Evolutionary conservation across 1,140 invertebrate species (phyloP), one percentile per base, ranked within the genome.

Genomic region (Mylabris phalerata): DNA sequence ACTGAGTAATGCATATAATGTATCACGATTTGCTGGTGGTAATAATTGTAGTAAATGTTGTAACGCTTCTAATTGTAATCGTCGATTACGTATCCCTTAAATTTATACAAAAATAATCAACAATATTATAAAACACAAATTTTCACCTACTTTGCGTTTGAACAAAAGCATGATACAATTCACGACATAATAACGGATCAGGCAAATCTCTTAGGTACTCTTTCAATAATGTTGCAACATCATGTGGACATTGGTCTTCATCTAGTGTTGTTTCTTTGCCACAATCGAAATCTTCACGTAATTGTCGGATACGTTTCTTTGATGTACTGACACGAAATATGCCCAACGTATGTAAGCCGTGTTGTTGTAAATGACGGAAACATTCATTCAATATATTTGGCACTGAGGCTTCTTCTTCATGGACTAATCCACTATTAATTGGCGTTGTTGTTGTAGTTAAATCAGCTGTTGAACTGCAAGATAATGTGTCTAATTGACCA

Each of bases 201-300:
- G 94, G 93, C 43, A 98, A 77, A 73, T 97, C 94, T 26, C 94
- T 80, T 62, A 97, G 86, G 76, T 89, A 96, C 72, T 97, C 93
- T 72, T 98, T 98, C 1, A 97, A 78, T 19, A 98, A 77, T 0
- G 92, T 90, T 3, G 92, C 93, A 13, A 97, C 90, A 71, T 98
- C 94, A 71, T 96, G 93, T 0, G 92, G 91, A 77, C 90, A 92
- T 61, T 88, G 86, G 43, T 92, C 87, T 4, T 85, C 78, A 32
- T 87, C 86, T 63, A 96, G 79, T 51, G 83, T 79, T 3, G 87
- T 84, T 63, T 91, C 86, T 63, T 85, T 82, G 9, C 90, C 90
- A 61, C 82, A 84, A 75, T 96, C 92, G 75, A 95, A 93, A 50
- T 94, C 91, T 73, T 96, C 92, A 43, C 92, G 79, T 72, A 94